Conservation (phyloP, 2,113 vertebrate species). For the Heloderma charlesbogerti region DNA sequence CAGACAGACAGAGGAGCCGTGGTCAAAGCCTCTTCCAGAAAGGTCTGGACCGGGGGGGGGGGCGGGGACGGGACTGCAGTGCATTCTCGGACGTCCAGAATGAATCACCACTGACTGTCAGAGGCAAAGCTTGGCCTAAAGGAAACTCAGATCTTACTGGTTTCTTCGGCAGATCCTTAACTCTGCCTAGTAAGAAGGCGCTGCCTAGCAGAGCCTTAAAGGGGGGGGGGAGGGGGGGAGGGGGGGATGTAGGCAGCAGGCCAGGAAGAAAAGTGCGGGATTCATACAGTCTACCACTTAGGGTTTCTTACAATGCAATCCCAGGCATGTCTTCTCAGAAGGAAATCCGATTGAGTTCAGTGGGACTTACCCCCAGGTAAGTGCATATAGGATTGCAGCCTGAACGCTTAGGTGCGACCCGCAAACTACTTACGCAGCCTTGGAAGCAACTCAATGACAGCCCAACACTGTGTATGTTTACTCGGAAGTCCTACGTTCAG, state of each 20-base stretch:
- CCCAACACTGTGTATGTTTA: not conserved
- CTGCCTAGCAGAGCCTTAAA: not conserved
- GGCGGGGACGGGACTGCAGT: too few species aligned
- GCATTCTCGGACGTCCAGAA: not conserved
- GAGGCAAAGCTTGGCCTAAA: rapidly evolving
- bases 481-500: too few species aligned
- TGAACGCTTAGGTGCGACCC: not conserved
- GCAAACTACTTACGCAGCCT: too few species aligned
- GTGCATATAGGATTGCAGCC: not conserved
- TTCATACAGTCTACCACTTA: not conserved
- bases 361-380: not conserved
- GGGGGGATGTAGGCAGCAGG: rapidly evolving
- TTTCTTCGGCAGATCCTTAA: rapidly evolving
- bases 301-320: not conserved
- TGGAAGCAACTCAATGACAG: not conserved
- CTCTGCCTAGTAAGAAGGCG: not conserved
- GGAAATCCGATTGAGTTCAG: too few species aligned
- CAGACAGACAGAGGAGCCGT: too few species aligned
- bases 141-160: rapidly evolving
- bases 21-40: not conserved
- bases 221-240: not conserved
- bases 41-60: not conserved
- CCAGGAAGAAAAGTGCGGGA: rapidly evolving
- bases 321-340: too few species aligned
- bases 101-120: rapidly evolving